phyloP scores from a whole-genome alignment of 2,113 vertebrate species.

The Rhombomys opimus region DNA sequence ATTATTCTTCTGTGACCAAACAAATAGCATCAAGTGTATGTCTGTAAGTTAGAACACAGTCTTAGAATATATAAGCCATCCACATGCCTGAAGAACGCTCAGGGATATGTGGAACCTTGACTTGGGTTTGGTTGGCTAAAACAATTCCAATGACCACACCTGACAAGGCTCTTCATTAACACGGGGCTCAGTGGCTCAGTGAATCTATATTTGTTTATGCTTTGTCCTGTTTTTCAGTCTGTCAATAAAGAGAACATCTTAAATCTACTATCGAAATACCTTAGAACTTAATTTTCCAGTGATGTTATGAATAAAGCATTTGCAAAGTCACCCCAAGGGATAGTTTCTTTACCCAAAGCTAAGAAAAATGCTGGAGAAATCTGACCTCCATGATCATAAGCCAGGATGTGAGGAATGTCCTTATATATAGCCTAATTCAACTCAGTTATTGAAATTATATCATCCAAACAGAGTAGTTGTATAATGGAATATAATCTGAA shows the following conservation, averaged over 20 bases:
- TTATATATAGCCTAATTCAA: background rate
- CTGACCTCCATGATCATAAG: background rate
- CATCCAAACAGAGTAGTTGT: background rate
- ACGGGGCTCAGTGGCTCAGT: background rate
- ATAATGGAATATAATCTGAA: background rate
- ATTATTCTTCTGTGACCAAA: slow-evolving; percentile 70
- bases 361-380: background rate
- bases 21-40: slow-evolving; percentile 69
- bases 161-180: slow-evolving; percentile 34
- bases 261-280: slow-evolving; percentile 4
- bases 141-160: background rate
- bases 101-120: slow-evolving; percentile 52
- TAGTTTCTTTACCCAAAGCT: background rate
- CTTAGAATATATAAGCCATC: slow-evolving; percentile 56
- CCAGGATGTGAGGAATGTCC: background rate
- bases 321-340: slow-evolving; percentile 26
- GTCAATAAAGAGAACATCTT: background rate
- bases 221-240: slow-evolving; percentile 2
- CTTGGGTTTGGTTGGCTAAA: slow-evolving; percentile 53
- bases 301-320: background rate
- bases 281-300: slow-evolving; percentile 56
- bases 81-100: slow-evolving; percentile 51
- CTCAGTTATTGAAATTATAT: slow-evolving; percentile 6
- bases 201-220: background rate
- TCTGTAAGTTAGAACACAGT: slow-evolving; percentile 51